Percentiles rank a stretch among this genome's conserved stretches.
Evolutionary conservation across 2,797 vertebrate genomes (phyloP).

Genomic region (Chrosomus eos): DNA sequence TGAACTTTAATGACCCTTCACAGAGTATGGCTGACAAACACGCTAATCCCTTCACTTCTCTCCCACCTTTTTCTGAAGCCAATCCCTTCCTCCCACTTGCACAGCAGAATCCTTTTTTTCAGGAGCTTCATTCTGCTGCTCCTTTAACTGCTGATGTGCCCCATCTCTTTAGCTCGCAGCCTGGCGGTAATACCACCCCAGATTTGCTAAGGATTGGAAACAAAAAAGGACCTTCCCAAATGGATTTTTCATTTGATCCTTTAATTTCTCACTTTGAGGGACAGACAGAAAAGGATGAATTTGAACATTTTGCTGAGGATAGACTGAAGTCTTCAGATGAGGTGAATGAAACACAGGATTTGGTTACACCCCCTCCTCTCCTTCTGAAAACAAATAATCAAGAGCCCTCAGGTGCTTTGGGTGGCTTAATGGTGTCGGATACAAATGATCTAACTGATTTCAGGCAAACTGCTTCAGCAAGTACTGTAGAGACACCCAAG

Average conservation of each 20-base stretch:
- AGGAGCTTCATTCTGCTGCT: constrained; percentile 79
- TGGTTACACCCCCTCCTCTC: neutral
- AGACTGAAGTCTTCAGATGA: constrained; percentile 78
- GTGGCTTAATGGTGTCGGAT: neutral
- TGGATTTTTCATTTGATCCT: constrained; percentile 54
- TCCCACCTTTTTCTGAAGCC: constrained; percentile 76
- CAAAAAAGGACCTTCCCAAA: constrained; percentile 13
- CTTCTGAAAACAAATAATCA: constrained; percentile 21
- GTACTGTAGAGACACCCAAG: constrained; percentile 9
- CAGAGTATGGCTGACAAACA: constrained; percentile 73
- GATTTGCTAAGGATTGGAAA: constrained; percentile 32
- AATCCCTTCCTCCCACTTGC: constrained; percentile 86
- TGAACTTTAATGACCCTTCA: constrained; percentile 68
- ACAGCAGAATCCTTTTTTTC: constrained; percentile 88
- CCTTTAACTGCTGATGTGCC: constrained; percentile 86
- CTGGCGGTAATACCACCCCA: constrained; percentile 49
- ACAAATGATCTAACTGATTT: constrained; percentile 17
- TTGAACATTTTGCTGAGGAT: constrained; percentile 84
- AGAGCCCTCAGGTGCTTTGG: constrained; percentile 9
- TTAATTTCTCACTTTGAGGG: constrained; percentile 54
- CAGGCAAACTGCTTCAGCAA: constrained; percentile 23
- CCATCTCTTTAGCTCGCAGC: constrained; percentile 85
- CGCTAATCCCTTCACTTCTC: constrained; percentile 76
- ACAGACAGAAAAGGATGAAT: constrained; percentile 80
- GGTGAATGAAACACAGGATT: constrained; percentile 50